phyloP scores from a whole-genome alignment of 2,888 invertebrate species.

The Notocelia uddmanniana region DNA sequence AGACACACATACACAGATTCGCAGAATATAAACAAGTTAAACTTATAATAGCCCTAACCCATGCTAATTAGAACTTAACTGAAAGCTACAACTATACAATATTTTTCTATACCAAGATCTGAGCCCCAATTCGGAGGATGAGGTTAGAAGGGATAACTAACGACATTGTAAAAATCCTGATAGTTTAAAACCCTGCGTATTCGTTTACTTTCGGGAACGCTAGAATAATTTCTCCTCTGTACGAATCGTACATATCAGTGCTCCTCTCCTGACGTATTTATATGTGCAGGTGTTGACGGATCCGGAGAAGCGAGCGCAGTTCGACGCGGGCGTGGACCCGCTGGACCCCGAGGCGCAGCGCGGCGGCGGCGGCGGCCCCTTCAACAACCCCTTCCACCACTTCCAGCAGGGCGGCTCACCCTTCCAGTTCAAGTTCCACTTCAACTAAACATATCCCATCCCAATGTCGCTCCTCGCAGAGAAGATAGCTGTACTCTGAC shows the following conservation, averaged over 20 bases:
- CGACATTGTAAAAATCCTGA: no score
- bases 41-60: no score
- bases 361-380: constrained; percentile 76
- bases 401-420: constrained; percentile 93
- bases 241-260: neutral
- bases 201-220: neutral
- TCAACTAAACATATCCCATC: constrained; percentile 87
- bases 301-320: constrained; percentile 96
- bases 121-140: no score
- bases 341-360: constrained; percentile 95
- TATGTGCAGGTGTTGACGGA: constrained; percentile 87
- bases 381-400: constrained; percentile 92
- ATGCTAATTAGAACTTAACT: no score
- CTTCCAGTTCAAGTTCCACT: constrained; percentile 99
- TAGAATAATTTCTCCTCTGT: neutral
- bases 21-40: no score
- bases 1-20: no score
- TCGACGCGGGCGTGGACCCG: constrained; percentile 98
- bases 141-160: no score
- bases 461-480: neutral
- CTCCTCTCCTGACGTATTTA: neutral
- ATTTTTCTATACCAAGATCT: no score
- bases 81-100: no score
- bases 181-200: no score
- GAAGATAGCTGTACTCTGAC: neutral